Evolutionary conservation across 2,113 vertebrate species (phyloP), one percentile per base, ranked within the genome.

Genomic region (Gymnocephalus cernua): DNA sequence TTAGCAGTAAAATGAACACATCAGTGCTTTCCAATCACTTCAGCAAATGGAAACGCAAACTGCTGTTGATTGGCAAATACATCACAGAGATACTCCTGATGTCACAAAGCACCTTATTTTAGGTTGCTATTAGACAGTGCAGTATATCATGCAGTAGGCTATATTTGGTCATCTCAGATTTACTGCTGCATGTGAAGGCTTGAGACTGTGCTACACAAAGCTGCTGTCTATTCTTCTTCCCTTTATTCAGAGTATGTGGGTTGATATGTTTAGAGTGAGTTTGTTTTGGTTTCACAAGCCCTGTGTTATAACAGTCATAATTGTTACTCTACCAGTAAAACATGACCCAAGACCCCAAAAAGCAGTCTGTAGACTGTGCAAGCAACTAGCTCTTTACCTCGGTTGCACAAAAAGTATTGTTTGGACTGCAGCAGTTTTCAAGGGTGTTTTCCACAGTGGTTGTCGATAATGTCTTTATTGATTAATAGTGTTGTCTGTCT

Each of bases 401-500:
- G 74, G 47, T 57, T 69, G 35, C 59, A 69, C 25, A 74, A 21
- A 56, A 66, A 11, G 25, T 41, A 57, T 62, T 69, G 14, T 59
- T 70, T 14, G 14, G 59, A 63, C 59, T 53, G 57, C 58, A 73
- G 53, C 38, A 57, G 21, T 38, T 71, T 74, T 56, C 9, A 1
- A 45, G 32, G 47, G 16, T 69, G 54, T 77, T 81, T 83, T 61
- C 50, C 21, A 67, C 64, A 51, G 32, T 45, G 51, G 44, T n/a
- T 48, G n/a, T n/a, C n/a, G 32, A 29, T 77, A 77, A 65, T 74
- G 14, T 73, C 73, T 56, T 77, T 69, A 80, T 84, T 77, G 82
- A 82, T 86, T 76, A 57, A 25, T 73, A 32, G 7, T 56, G n/a
- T 73, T 53, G 15, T 51, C 41, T 41, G 3, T 63, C 57, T 29